Evolutionary conservation across 2,888 invertebrate species (phyloP).

Genomic region (Rhagonycha fulva): DNA sequence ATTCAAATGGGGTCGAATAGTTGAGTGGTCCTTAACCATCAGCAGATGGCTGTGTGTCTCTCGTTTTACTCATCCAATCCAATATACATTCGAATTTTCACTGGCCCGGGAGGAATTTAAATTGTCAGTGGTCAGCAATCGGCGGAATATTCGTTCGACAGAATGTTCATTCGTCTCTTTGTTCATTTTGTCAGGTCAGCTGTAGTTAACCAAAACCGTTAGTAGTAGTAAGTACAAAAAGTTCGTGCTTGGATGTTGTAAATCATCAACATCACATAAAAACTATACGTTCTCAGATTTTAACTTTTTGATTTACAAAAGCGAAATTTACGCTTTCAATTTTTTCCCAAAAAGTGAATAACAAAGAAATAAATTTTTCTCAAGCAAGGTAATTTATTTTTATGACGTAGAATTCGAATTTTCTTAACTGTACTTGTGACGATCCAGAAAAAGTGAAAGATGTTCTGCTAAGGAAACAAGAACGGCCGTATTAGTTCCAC

Average conservation of each 20-base stretch:
- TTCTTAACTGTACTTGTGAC: conserved; percentile 16
- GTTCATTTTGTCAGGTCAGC: conserved; percentile 48
- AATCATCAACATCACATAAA: conserved; percentile 33
- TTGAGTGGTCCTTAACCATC: conserved; percentile 41
- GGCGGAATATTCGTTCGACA: conserved; percentile 41
- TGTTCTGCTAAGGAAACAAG: conserved; percentile 25
- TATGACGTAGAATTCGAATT: conserved; percentile 7
- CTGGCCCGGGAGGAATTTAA: conserved; percentile 47
- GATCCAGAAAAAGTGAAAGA: conserved; percentile 26
- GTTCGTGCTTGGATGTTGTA: conserved; percentile 40
- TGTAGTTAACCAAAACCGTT: conserved; percentile 46
- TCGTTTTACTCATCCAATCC: conserved; percentile 44
- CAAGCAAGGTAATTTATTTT: conserved; percentile 11
- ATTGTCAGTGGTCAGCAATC: conserved; percentile 48
- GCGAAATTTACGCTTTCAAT: background rate
- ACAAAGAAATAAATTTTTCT: conserved; percentile 15
- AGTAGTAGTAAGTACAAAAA: conserved; percentile 36
- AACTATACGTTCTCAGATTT: conserved; percentile 20
- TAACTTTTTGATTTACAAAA: conserved; percentile 13
- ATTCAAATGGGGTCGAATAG: conserved; percentile 38
- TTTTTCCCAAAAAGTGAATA: conserved; percentile 7
- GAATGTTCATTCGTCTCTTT: conserved; percentile 39
- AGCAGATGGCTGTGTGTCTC: conserved; percentile 38
- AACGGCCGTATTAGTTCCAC: conserved; percentile 26
- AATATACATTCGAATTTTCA: conserved; percentile 46